Conservation (phyloP, 35 echinoderm and acorn worm species). For the Holothuria glaberrima region DNA sequence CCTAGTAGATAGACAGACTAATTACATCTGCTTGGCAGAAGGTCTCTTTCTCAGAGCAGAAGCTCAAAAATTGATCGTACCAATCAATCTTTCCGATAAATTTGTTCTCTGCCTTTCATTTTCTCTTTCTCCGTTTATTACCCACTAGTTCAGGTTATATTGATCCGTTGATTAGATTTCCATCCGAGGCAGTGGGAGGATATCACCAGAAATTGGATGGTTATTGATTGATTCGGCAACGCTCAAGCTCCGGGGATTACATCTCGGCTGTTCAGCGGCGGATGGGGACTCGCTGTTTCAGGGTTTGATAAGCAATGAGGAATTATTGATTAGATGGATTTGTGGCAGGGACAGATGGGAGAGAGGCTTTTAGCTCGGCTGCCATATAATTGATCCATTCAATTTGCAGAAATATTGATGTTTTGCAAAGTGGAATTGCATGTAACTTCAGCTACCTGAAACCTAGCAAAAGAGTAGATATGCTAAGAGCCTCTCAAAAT, state of each 20-base stretch:
- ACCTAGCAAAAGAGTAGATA: not conserved
- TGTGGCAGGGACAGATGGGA: slow-evolving; percentile 55
- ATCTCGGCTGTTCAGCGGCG: not conserved
- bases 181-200: slow-evolving; percentile 46
- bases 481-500: too few relatives aligned
- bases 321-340: slow-evolving; percentile 63
- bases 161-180: slow-evolving; percentile 60
- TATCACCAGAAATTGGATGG: slow-evolving; percentile 47
- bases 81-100: slow-evolving; percentile 62
- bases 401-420: slow-evolving; percentile 62
- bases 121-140: slow-evolving; percentile 8
- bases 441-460: slow-evolving; percentile 37
- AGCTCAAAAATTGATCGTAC: slow-evolving; percentile 51
- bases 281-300: slow-evolving; percentile 2
- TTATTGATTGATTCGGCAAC: slow-evolving; percentile 40
- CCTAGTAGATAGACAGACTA: slow-evolving; percentile 8
- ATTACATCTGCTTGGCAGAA: slow-evolving; percentile 37
- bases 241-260: slow-evolving; percentile 44
- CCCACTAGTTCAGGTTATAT: slow-evolving; percentile 35
- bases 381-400: slow-evolving; percentile 61
- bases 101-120: slow-evolving; percentile 37
- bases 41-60: slow-evolving; percentile 12
- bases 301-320: slow-evolving; percentile 55
- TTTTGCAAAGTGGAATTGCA: slow-evolving; percentile 47
- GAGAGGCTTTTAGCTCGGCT: slow-evolving; percentile 51